A percentile compares a stretch with the other conserved stretches of the same genome.
Conservation (phyloP, 1,140 invertebrate genomes). For the Macrotrachela quadricornifera region DNA sequence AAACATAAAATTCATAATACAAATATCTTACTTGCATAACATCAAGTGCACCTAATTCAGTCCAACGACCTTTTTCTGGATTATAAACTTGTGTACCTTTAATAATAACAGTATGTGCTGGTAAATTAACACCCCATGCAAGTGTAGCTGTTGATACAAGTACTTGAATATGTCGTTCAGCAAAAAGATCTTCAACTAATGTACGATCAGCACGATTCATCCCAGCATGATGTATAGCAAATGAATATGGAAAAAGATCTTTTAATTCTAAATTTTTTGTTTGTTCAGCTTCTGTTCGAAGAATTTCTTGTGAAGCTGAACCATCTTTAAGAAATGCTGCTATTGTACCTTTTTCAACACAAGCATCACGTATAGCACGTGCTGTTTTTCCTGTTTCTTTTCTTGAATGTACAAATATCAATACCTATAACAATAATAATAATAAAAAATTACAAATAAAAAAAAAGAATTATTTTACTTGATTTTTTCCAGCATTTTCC, state of each 20-base stretch:
- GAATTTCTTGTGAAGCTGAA: constrained; percentile 84
- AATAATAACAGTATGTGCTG: constrained; percentile 96
- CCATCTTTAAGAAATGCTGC: constrained; percentile 68
- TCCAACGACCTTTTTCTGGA: constrained; percentile 93
- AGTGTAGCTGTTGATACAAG: constrained; percentile 91
- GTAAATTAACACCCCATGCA: constrained; percentile 98
- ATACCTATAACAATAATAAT: background rate
- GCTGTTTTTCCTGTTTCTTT: constrained; percentile 98
- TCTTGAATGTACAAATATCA: constrained; percentile 93
- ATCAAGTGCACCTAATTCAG: constrained; percentile 82
- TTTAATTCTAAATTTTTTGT: constrained; percentile 85
- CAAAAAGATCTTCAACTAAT: constrained; percentile 93
- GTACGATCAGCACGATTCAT: constrained; percentile 94
- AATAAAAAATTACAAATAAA: too few species aligned
- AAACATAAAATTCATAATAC: too few species aligned
- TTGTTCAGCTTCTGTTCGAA: constrained; percentile 83
- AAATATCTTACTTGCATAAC: too few species aligned
- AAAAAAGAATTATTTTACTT: constrained; percentile 34
- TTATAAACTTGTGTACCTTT: constrained; percentile 97
- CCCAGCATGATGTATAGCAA: constrained; percentile 98
- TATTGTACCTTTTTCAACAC: constrained; percentile 84
- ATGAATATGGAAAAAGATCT: constrained; percentile 88
- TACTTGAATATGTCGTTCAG: constrained; percentile 89
- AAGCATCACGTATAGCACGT: constrained; percentile 78
- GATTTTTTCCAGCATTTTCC: constrained; percentile 91